phyloP scores from a whole-genome alignment of 2,797 vertebrate species.

The Numenius phaeopus region DNA sequence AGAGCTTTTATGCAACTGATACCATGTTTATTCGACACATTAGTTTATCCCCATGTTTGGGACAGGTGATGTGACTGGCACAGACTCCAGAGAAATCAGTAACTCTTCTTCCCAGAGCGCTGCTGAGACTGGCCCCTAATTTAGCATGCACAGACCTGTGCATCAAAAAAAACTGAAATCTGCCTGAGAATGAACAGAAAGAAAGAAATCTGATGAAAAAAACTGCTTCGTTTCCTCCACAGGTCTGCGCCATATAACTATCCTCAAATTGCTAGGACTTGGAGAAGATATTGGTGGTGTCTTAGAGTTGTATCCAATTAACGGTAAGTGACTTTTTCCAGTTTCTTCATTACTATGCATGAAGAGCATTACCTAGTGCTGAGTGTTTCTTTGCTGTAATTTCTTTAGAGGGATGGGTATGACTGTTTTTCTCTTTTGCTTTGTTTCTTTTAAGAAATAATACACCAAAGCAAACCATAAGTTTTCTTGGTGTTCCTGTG shows the following conservation, averaged over 20 bases:
- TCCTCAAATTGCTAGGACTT: slow-evolving; percentile 92
- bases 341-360: background rate
- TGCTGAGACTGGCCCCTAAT: background rate
- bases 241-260: slow-evolving; percentile 95
- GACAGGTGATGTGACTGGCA: background rate
- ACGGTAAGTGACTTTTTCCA: slow-evolving; percentile 85
- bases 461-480: background rate
- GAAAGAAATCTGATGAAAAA: background rate
- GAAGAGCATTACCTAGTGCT: background rate
- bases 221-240: background rate
- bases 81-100: background rate
- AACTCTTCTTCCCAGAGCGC: background rate
- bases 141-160: background rate
- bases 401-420: background rate
- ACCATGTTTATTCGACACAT: background rate
- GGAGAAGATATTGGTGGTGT: slow-evolving; percentile 90
- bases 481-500: background rate
- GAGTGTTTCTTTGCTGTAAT: background rate
- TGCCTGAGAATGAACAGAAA: background rate
- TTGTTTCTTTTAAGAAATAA: background rate
- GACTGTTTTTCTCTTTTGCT: background rate
- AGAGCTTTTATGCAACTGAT: background rate
- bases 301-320: slow-evolving; percentile 96
- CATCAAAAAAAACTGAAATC: background rate
- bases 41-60: background rate